Evolutionary conservation across 23 tunicate genomes (phyloP).

Genomic region (Aplidium turbinatum): DNA sequence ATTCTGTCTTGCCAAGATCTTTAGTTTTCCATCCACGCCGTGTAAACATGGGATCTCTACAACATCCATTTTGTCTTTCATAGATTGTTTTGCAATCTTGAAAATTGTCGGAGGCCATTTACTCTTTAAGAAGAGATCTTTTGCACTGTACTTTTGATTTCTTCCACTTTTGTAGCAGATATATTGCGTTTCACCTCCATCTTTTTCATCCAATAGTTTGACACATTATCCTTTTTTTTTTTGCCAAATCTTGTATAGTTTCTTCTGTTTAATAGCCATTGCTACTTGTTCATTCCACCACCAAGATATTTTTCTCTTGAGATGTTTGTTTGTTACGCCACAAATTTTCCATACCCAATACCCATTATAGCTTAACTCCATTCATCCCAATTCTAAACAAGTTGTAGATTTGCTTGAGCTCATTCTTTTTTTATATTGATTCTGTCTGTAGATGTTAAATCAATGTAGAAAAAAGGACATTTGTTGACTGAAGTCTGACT

Average conservation of each 20-base stretch:
- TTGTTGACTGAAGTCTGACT: not conserved
- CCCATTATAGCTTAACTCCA: no score
- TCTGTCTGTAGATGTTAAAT: not conserved
- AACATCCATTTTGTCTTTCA: constrained; percentile 2
- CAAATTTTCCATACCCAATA: no score
- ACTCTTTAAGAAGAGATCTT: not conserved
- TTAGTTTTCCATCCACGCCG: not conserved
- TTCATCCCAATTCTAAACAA: no score
- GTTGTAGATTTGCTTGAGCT: no score
- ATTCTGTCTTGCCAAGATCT: not conserved
- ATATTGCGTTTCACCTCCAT: not conserved
- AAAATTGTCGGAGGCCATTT: not conserved
- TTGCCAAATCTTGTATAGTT: constrained; percentile 3
- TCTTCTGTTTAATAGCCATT: not conserved
- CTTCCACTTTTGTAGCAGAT: not conserved
- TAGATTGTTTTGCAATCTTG: not conserved
- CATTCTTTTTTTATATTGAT: not conserved
- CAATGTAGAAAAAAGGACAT: not conserved
- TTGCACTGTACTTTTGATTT: not conserved
- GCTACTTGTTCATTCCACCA: not conserved
- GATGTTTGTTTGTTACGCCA: no score
- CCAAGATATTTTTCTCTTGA: constrained; percentile 3
- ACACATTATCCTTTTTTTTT: not conserved
- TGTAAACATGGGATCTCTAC: not conserved
- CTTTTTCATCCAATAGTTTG: not conserved